Percentiles rank a stretch among this genome's conserved stretches.
Conservation (phyloP, 2,113 vertebrate species). For the Stegostoma tigrinum region DNA sequence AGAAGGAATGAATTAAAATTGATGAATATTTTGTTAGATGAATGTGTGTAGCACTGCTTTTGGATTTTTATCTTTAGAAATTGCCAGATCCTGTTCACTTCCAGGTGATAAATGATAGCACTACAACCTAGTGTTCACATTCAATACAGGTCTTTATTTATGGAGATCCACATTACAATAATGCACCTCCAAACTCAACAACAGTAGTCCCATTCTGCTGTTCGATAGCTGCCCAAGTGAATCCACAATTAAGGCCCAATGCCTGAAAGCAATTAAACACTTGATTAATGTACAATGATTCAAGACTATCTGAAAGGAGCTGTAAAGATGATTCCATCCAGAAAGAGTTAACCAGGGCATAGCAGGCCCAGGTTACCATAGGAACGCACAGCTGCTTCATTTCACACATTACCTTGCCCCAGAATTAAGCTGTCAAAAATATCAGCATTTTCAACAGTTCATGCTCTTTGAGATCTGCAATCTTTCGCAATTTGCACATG, state of each 20-base stretch:
- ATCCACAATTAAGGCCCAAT: neutral
- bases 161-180: neutral
- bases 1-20: neutral
- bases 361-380: neutral
- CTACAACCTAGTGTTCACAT: too few relatives aligned
- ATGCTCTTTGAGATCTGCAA: neutral
- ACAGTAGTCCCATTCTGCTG: neutral
- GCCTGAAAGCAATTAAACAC: neutral
- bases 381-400: neutral
- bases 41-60: neutral
- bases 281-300: neutral
- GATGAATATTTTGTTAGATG: neutral
- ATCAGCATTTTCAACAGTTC: neutral
- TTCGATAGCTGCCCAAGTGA: neutral
- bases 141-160: neutral
- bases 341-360: neutral
- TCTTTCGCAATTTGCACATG: neutral
- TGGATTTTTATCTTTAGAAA: neutral
- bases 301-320: neutral
- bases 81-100: neutral
- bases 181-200: neutral
- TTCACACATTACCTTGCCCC: neutral
- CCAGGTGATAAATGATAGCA: too few relatives aligned
- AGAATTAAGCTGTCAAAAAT: neutral
- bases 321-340: neutral